Base-by-base conservation (phyloP, 2,888 invertebrate genomes). In the Philereme vetulata region DNA sequence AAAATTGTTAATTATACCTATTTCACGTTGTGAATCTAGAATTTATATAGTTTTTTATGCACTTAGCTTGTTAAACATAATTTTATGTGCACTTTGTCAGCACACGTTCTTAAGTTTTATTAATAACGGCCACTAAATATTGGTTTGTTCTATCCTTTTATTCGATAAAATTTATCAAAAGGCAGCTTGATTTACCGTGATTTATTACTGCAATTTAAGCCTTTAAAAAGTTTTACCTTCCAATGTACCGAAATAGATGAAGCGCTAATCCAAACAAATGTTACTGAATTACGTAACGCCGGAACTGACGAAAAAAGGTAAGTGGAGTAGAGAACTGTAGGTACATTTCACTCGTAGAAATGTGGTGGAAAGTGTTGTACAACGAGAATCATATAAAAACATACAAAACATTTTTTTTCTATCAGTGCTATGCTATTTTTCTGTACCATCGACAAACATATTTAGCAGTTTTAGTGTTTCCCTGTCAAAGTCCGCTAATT, bases 261-360 rank as follows among this genome's bases (percentile, higher is more conserved):
- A 56, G 47, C 51, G 36, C 46, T 59, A 66, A 66, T 65, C 65
- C 60, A 61, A 57, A 65, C 60, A 62, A 65, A 66, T 56, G 66
- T 51, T 54, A 52, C 56, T 51, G 57, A 64, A 64, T 64, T 65
- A 57, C 51, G 48, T 9, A 53, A 45, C 44, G 43, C 44, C 50
- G 59, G 50, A 60, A 52, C 44, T 40, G 45, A 53, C 56, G 45
- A 43, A 53, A 58, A 64, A 67, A 60, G 62, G 53, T 52, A 47
- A 60, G 59, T 45, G 54, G 43, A 11, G 48, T 49, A 51, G 40
- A 43, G 51, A 61, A 63, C 50, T 61, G 45, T 21, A 21, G 21
- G 21, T 60, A 53, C 58, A 68, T 67, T 75, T 62, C 51, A 58
- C 66, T 60, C 64, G 67, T 70, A 70, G 72, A 76, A 76, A 71